A percentile compares a stretch with the other conserved stretches of the same genome.
Evolutionary conservation across 2,113 vertebrate species (phyloP).

Genomic region (Epinephelus fuscoguttatus): DNA sequence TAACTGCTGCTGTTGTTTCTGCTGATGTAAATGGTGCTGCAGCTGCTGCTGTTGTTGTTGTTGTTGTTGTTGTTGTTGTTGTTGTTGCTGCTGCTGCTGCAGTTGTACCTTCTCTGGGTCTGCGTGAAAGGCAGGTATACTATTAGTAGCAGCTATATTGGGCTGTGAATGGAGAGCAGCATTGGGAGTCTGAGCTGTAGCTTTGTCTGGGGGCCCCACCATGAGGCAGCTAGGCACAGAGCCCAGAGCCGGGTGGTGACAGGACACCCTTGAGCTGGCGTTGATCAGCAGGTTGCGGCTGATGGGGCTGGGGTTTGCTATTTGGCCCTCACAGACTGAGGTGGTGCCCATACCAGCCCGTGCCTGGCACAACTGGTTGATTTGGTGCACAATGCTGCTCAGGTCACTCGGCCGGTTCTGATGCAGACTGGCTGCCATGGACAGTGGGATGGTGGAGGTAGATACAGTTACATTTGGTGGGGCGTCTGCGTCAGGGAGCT

Average conservation of each 20-base stretch:
- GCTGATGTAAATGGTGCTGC: constrained; percentile 85
- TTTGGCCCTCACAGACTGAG: constrained; percentile 98
- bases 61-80: constrained; percentile 68
- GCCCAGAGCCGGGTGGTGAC: constrained; percentile 84
- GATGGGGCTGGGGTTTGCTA: constrained; percentile 98
- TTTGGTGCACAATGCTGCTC: constrained; percentile 98
- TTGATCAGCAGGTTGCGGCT: constrained; percentile 97
- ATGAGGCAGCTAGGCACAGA: constrained; percentile 88
- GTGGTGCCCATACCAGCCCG: constrained; percentile 94
- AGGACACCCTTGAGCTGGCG: constrained; percentile 96
- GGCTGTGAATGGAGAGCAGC: constrained; percentile 82
- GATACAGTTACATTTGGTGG: constrained; percentile 99
- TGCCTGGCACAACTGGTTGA: constrained; percentile 98
- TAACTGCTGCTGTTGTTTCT: constrained; percentile 75
- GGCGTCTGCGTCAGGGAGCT: constrained; percentile 95
- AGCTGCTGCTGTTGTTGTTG: constrained; percentile 65
- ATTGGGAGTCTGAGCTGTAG: constrained; percentile 83
- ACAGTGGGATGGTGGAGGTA: constrained; percentile 99
- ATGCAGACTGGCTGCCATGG: constrained; percentile 96
- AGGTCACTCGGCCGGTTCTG: constrained; percentile 94
- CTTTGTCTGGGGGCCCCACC: constrained; percentile 89
- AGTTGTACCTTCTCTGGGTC: constrained; percentile 89
- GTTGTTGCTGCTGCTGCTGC: constrained; percentile 62
- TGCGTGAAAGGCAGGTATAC: constrained; percentile 88
- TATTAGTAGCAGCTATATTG: constrained; percentile 85